Conservation (phyloP, 1,140 invertebrate genomes). For the Drosophila kohkoa region DNA sequence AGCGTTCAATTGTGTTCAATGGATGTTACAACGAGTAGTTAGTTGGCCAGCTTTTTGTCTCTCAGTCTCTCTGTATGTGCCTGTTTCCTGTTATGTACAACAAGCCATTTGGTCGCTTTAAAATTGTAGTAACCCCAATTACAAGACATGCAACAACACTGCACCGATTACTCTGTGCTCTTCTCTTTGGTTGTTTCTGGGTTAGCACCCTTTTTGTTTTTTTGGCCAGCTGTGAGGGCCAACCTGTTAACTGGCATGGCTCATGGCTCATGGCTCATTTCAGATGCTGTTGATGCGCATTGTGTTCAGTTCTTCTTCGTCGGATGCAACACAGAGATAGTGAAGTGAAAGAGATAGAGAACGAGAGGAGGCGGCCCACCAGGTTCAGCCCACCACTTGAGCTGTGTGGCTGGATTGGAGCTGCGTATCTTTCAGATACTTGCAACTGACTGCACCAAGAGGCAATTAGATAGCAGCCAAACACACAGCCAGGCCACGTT, state of each 20-base stretch:
- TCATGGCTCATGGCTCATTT: conserved; percentile 1
- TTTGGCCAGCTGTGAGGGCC: conserved; percentile 22
- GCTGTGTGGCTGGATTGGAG: conserved; percentile 1
- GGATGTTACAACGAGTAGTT: conserved; percentile 27
- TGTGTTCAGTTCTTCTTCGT: conserved; percentile 17
- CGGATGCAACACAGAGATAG: neutral
- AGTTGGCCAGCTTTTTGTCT: conserved; percentile 8
- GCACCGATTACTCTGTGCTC: neutral
- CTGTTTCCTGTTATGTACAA: conserved; percentile 61
- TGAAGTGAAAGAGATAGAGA: neutral
- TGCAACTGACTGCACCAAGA: conserved; percentile 61
- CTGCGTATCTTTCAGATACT: conserved; percentile 65
- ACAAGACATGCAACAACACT: conserved; percentile 51
- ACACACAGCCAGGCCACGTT: conserved; percentile 49
- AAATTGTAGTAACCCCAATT: conserved; percentile 79
- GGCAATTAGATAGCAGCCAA: conserved; percentile 77
- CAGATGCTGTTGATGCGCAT: conserved; percentile 39
- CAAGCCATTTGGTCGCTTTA: conserved; percentile 60
- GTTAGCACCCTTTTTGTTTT: conserved; percentile 65
- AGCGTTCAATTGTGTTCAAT: conserved; percentile 70
- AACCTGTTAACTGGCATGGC: conserved; percentile 41
- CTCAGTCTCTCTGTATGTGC: conserved; percentile 3
- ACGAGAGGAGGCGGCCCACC: conserved; percentile 7
- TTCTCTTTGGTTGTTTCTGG: conserved; percentile 47
- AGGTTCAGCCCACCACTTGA: conserved; percentile 48